Evolutionary conservation across 64 coral and sea anemone genomes (phyloP), one percentile per base, ranked within the genome.

Genomic region (Montipora sp.): DNA sequence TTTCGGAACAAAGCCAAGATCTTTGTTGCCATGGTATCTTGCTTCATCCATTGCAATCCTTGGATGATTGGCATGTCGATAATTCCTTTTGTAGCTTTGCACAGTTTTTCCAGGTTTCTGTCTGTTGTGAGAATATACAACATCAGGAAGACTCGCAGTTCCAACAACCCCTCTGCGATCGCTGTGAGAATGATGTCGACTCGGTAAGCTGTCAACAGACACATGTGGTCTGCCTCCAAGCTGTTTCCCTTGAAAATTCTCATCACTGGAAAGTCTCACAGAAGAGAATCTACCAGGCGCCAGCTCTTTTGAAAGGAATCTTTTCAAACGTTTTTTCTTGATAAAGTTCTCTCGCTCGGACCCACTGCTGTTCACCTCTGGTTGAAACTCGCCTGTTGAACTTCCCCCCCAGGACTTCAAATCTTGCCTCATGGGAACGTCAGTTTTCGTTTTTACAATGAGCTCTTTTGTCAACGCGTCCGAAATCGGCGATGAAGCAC

Each of bases 281-380:
- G 95, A 93, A 6, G 95, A 96, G 11, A 96, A 96, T 77, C 89
- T 93, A 2, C 90, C 91, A n/a, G 95, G 95, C 2, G 69, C 63
- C 4, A 96, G 67, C 10, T 96, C 80, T 66, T 92, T 96, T 45
- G 92, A 88, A 46, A 92, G 61, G 24, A 88, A 83, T 66, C 76
- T 93, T 60, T 75, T 96, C 69, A 79, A 47, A 19, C 88, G 88
- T 23, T 78, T 76, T 73, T 80, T 85, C 75, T 21, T 70, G 21
- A 81, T 16, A 13, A 77, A 89, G 82, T 59, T 93, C 15, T 21
- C 61, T 21, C 69, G 79, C 20, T 49, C 78, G 5, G 47, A 72
- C 5, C 36, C 36, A 1, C 5, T 15, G 50, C 5, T 58, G 20
- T 81, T 43, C 46, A 24, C 65, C 72, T 81, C 77, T 10, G 22